Conservation (phyloP, 1,140 invertebrate genomes). For the Protaetia brevitarsis region DNA sequence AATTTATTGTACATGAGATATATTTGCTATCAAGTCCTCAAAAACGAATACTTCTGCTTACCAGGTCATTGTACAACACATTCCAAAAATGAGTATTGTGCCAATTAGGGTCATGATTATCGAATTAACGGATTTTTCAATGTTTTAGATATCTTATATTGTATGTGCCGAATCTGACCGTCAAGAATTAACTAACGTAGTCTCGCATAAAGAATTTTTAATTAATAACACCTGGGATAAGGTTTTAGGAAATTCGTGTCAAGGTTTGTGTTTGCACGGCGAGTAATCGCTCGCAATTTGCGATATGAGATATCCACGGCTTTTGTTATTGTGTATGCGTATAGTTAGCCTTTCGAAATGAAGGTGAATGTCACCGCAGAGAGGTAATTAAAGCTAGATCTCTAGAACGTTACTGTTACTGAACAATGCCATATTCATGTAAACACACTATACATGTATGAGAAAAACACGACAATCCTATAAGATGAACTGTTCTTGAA, state of each 20-base stretch:
- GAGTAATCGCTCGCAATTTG: background rate
- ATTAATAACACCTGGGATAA: background rate
- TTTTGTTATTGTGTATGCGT: background rate
- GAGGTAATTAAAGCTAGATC: conserved; percentile 2
- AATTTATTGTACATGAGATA: too few species aligned
- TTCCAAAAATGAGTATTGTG: too few species aligned
- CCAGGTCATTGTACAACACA: too few species aligned
- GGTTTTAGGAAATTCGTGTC: conserved; percentile 2
- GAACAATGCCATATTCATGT: background rate
- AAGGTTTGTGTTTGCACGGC: conserved; percentile 1
- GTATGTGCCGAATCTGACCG: too few species aligned
- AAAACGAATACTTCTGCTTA: too few species aligned
- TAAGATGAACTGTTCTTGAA: background rate
- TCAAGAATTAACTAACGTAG: too few species aligned
- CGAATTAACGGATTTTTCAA: too few species aligned
- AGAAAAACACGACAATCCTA: background rate
- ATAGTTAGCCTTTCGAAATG: background rate
- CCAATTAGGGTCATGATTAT: too few species aligned
- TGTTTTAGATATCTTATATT: too few species aligned
- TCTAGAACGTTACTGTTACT: background rate
- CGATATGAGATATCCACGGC: background rate
- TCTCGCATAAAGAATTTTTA: too few species aligned
- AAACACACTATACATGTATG: background rate
- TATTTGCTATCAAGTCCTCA: too few species aligned
- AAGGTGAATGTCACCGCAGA: background rate